A percentile compares a stretch with the other conserved stretches of the same genome.
phyloP scores from a whole-genome alignment of 2,888 invertebrate species.

The Phyllotreta cruciferae region DNA sequence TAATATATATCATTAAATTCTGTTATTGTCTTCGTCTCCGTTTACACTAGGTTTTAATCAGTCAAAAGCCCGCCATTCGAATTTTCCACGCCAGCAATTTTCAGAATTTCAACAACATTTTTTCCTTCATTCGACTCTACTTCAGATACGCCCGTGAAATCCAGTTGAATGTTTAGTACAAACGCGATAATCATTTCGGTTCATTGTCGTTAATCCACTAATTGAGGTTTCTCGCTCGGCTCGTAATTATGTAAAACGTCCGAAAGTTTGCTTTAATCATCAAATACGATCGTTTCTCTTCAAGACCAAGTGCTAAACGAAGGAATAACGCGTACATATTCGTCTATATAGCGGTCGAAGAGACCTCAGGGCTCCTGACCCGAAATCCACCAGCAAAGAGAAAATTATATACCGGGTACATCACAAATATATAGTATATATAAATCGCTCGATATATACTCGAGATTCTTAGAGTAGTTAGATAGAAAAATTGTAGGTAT shows the following conservation, averaged over 20 bases:
- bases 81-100: no score
- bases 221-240: conserved; percentile 51
- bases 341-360: conserved; percentile 13
- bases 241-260: conserved; percentile 50
- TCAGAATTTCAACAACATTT: no score
- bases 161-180: conserved; percentile 48
- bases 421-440: no score
- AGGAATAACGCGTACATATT: conserved; percentile 6
- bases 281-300: conserved; percentile 45
- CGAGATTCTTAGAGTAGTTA: no score
- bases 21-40: no score
- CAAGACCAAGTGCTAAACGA: conserved; percentile 46
- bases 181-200: conserved; percentile 52
- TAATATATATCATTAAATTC: no score
- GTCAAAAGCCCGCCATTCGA: no score
- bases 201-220: conserved; percentile 51
- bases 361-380: conserved; percentile 20
- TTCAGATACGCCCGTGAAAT: background rate
- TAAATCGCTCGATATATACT: no score
- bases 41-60: no score
- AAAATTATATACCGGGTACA: background rate
- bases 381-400: conserved; percentile 6
- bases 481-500: no score
- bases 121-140: no score
- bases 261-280: conserved; percentile 49